Evolutionary conservation across 2,888 invertebrate species (phyloP).

Genomic region (Electrophaes corylata): DNA sequence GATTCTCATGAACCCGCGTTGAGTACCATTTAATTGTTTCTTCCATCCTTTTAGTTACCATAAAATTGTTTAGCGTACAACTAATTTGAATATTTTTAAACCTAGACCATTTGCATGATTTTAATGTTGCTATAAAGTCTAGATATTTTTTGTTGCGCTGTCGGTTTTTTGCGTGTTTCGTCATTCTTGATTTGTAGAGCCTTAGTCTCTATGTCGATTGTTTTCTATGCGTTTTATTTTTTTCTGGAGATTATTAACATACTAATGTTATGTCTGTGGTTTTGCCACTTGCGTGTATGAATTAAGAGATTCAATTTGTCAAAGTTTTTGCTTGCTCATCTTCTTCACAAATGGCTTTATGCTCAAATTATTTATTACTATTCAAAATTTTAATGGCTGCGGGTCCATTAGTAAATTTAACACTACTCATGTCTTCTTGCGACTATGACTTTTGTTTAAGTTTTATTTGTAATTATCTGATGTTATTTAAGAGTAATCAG

Average conservation of each 20-base stretch:
- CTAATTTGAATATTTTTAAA: constrained; percentile 57
- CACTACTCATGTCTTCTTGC: constrained; percentile 49
- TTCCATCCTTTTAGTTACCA: constrained; percentile 39
- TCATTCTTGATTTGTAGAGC: constrained; percentile 52
- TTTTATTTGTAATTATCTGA: constrained; percentile 14
- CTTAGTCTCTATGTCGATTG: constrained; percentile 53
- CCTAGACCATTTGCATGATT: constrained; percentile 48
- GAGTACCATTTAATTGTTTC: constrained; percentile 38
- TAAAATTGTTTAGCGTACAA: constrained; percentile 49
- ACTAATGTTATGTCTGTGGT: constrained; percentile 49
- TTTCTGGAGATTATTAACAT: constrained; percentile 44
- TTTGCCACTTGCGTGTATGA: constrained; percentile 49
- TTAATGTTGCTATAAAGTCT: constrained; percentile 52
- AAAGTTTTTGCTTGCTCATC: constrained; percentile 65
- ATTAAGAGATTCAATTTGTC: constrained; percentile 72
- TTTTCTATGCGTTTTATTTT: constrained; percentile 52
- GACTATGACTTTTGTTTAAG: constrained; percentile 44
- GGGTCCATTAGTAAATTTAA: constrained; percentile 65
- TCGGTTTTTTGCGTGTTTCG: constrained; percentile 49
- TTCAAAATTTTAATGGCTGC: constrained; percentile 59
- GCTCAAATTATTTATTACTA: constrained; percentile 62
- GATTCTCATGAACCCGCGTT: constrained; percentile 37
- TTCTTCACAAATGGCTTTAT: constrained; percentile 49
- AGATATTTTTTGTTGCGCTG: constrained; percentile 48
- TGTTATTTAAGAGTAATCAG: not conserved